Conservation (phyloP, 2,797 vertebrate genomes). For the Dermochelys coriacea region DNA sequence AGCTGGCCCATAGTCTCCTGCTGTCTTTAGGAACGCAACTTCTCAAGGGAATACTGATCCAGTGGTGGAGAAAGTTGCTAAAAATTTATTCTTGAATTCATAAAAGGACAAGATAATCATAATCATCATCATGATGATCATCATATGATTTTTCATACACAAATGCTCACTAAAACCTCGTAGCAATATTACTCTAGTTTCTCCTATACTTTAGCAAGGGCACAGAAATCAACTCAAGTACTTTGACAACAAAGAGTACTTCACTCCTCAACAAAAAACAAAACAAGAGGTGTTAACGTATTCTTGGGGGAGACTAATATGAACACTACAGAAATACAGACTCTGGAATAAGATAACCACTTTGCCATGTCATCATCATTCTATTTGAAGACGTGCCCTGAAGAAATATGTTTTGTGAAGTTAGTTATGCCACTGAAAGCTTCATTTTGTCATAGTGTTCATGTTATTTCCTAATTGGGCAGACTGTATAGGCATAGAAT, state of each 20-base stretch:
- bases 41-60: neutral
- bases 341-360: neutral
- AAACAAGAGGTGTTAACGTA: neutral
- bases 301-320: neutral
- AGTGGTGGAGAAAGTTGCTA: no score
- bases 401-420: constrained; percentile 38
- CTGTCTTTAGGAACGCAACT: neutral
- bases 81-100: no score
- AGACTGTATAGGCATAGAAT: neutral
- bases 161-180: no score
- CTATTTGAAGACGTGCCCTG: constrained; percentile 43
- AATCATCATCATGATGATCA: no score
- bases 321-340: neutral
- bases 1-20: neutral
- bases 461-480: neutral
- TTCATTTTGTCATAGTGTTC: neutral
- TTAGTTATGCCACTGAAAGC: constrained; percentile 35
- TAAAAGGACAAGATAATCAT: no score
- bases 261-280: neutral
- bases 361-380: constrained; percentile 26
- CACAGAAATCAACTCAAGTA: neutral
- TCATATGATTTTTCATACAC: no score
- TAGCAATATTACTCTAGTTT: no score
- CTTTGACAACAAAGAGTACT: neutral
- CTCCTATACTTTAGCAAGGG: neutral